phyloP scores from a whole-genome alignment of 2,888 invertebrate species.

The Mechanitis messenoides region DNA sequence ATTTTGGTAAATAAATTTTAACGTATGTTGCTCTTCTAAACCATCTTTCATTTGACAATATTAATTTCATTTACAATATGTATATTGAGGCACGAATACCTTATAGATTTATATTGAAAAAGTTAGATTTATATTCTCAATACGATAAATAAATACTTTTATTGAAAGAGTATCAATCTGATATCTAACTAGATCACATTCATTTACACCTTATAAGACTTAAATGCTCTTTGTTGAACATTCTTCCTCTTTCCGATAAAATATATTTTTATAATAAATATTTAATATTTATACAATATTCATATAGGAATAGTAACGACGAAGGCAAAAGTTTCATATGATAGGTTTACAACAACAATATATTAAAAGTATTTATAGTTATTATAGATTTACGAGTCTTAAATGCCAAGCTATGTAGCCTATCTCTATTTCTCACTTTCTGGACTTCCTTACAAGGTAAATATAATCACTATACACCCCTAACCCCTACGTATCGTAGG shows the following conservation, averaged over 20 bases:
- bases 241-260: not conserved
- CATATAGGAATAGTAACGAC: constrained; percentile 34
- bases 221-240: not conserved
- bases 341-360: constrained; percentile 45
- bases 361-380: constrained; percentile 22
- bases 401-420: constrained; percentile 29
- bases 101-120: constrained; percentile 10
- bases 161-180: constrained; percentile 7
- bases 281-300: constrained; percentile 14
- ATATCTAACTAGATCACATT: constrained; percentile 11
- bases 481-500: not conserved
- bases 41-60: constrained; percentile 9
- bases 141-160: constrained; percentile 4
- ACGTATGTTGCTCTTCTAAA: constrained; percentile 17
- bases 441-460: constrained; percentile 42
- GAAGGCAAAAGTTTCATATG: constrained; percentile 48
- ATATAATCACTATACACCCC: not conserved
- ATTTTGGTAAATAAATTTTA: not conserved
- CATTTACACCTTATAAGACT: constrained; percentile 2
- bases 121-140: constrained; percentile 6
- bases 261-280: constrained; percentile 7
- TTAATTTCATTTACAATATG: constrained; percentile 4
- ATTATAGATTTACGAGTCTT: constrained; percentile 19
- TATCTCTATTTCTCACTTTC: constrained; percentile 45
- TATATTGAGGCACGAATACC: constrained; percentile 13